phyloP scores from a whole-genome alignment of 2,797 vertebrate species.

The Harpagifer antarcticus region DNA sequence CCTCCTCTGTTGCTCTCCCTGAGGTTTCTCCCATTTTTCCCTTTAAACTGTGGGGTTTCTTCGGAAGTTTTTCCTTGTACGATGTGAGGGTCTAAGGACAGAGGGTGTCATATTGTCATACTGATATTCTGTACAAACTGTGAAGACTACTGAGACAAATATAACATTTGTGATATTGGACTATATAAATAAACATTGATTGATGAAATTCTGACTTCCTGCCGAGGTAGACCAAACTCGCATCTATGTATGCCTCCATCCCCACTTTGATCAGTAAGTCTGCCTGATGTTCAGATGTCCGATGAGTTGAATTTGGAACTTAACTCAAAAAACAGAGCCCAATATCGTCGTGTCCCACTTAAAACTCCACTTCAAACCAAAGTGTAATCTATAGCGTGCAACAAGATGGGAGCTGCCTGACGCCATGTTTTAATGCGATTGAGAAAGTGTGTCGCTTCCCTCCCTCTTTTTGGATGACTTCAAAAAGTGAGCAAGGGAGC shows the following conservation, averaged over 20 bases:
- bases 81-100: too few species aligned
- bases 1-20: too few species aligned
- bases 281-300: constrained; percentile 57
- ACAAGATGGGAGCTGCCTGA: constrained; percentile 79
- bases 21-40: too few species aligned
- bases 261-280: constrained; percentile 57
- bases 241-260: constrained; percentile 43
- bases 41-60: too few species aligned
- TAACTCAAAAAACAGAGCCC: constrained; percentile 48
- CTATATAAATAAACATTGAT: too few species aligned
- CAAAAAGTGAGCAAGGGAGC: constrained; percentile 79
- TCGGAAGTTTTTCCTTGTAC: too few species aligned
- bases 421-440: constrained; percentile 83
- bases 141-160: too few species aligned
- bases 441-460: constrained; percentile 80
- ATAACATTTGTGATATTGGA: too few species aligned
- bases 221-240: constrained; percentile 25
- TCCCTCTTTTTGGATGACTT: constrained; percentile 81
- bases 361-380: constrained; percentile 78
- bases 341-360: constrained; percentile 76
- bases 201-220: constrained; percentile 27
- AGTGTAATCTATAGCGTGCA: constrained; percentile 77
- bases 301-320: constrained; percentile 54
- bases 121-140: too few species aligned
- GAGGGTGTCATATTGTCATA: too few species aligned